Evolutionary conservation across 2,113 vertebrate genomes (phyloP).

Genomic region (Seriola aureovittata): DNA sequence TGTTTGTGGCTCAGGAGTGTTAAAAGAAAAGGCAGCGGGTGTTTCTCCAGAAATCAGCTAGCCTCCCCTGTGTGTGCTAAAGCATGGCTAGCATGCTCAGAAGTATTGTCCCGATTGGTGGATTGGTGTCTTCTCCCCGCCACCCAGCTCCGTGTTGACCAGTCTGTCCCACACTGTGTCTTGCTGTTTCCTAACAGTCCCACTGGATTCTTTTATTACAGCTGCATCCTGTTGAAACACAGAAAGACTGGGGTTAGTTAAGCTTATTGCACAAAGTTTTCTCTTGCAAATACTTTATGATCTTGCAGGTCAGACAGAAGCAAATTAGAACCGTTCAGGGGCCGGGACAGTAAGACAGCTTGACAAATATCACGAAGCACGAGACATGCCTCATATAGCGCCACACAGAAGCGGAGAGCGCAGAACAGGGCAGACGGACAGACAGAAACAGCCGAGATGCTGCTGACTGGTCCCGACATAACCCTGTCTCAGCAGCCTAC

Average conservation of each 20-base stretch:
- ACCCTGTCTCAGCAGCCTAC: slow-evolving; percentile 70
- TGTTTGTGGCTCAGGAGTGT: slow-evolving; percentile 9
- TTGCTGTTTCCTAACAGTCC: slow-evolving; percentile 37
- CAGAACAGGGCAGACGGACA: slow-evolving; percentile 11
- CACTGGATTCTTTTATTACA: slow-evolving; percentile 28
- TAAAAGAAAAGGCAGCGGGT: slow-evolving; percentile 2
- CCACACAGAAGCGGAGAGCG: neutral
- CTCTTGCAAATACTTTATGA: slow-evolving; percentile 22
- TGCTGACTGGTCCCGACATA: slow-evolving; percentile 60
- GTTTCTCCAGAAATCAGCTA: slow-evolving; percentile 45
- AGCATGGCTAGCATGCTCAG: slow-evolving; percentile 63
- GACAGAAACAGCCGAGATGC: slow-evolving; percentile 34
- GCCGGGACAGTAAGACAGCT: neutral
- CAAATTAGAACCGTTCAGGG: slow-evolving; percentile 16
- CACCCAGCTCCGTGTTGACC: slow-evolving; percentile 39
- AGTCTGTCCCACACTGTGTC: slow-evolving; percentile 13
- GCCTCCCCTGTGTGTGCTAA: slow-evolving; percentile 59
- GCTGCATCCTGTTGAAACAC: slow-evolving; percentile 63
- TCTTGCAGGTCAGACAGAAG: neutral
- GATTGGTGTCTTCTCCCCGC: slow-evolving; percentile 38
- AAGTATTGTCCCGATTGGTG: neutral
- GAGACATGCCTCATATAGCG: slow-evolving; percentile 13
- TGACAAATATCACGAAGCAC: neutral
- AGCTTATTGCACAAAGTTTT: slow-evolving; percentile 1
- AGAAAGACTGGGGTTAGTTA: slow-evolving; percentile 32